Evolutionary conservation across 2,888 invertebrate species (phyloP).

Genomic region (Entomobrya proxima): DNA sequence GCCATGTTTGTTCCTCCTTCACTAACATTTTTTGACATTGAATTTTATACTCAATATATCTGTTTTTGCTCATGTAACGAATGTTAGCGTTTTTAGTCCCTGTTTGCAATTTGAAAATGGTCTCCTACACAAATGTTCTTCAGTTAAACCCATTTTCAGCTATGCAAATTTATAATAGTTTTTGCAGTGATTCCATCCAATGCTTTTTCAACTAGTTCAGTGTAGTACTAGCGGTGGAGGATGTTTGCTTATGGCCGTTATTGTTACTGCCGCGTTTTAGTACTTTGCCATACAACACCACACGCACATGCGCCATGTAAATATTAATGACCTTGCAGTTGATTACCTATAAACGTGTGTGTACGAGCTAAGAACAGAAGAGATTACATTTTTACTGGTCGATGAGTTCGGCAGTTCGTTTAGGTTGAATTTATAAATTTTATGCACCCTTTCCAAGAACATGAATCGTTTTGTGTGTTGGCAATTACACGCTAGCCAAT

Average conservation of each 20-base stretch:
- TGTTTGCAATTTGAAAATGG: too few relatives aligned
- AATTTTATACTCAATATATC: neutral
- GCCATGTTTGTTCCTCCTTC: slow-evolving; percentile 16
- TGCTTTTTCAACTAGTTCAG: slow-evolving; percentile 35
- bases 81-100: too few relatives aligned
- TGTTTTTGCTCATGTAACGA: neutral
- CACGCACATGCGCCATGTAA: slow-evolving; percentile 24
- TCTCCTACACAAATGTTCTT: too few relatives aligned
- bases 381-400: slow-evolving; percentile 5
- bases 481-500: too few relatives aligned
- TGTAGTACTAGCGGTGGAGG: neutral
- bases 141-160: too few relatives aligned
- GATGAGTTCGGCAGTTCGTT: neutral
- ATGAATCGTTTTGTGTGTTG: neutral
- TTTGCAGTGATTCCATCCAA: too few relatives aligned
- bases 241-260: neutral
- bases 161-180: too few relatives aligned
- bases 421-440: neutral
- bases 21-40: slow-evolving; percentile 22
- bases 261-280: neutral
- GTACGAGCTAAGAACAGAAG: neutral
- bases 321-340: slow-evolving; percentile 24
- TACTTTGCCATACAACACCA: neutral
- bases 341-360: neutral
- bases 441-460: neutral